These are phyloP conservation scores for Rhineura floridana DNA, from an alignment of 2,113 vertebrate genomes.

Conservation along the genomic window DNA sequence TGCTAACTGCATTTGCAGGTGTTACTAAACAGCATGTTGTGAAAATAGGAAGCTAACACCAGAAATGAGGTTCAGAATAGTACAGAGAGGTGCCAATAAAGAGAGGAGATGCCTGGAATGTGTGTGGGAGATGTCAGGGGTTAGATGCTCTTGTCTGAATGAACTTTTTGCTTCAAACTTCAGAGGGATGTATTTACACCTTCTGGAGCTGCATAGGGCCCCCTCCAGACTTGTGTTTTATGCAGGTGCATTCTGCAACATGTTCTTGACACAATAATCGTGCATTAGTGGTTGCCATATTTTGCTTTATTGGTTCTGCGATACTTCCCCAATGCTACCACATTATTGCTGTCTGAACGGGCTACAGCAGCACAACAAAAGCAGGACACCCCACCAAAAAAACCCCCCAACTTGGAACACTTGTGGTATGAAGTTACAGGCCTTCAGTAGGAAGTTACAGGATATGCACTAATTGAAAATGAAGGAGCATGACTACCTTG, in stretches of 20 bases:
- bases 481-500: too few species aligned
- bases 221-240: neutral
- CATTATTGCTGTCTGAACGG: neutral
- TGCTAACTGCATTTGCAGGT: constrained; percentile 33
- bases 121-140: neutral
- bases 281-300: too few species aligned
- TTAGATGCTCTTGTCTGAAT: neutral
- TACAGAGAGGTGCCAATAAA: neutral
- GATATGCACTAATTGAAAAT: too few species aligned
- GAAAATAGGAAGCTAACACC: neutral
- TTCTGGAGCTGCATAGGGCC: neutral
- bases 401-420: too few species aligned
- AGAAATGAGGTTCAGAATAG: neutral
- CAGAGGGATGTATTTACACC: neutral
- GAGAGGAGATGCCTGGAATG: neutral
- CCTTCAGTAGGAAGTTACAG: too few species aligned
- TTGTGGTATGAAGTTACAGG: too few species aligned
- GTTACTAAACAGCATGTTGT: neutral
- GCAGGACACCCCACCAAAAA: too few species aligned
- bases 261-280: too few species aligned
- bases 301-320: too few species aligned
- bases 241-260: neutral
- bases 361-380: too few species aligned
- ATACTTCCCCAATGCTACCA: neutral
- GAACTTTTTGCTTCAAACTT: neutral